These are phyloP conservation scores for Xestoiulus laeticollis DNA, from an alignment of 2,888 invertebrate species.

Conservation along the genomic window DNA sequence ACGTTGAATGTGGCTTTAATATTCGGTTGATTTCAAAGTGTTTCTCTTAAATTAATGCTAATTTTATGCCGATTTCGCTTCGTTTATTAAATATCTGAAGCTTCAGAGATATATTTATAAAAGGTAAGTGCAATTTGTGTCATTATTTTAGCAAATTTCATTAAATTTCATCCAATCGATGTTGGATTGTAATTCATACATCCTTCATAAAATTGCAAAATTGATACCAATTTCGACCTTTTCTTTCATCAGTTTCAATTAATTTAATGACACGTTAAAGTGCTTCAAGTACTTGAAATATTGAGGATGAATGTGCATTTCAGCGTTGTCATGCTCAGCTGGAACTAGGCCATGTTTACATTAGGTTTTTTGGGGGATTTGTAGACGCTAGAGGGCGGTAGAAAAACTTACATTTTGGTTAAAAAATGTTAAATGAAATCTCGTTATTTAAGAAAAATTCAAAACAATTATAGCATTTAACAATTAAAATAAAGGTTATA, in stretches of 20 bases:
- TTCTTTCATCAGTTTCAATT: not conserved
- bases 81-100: not conserved
- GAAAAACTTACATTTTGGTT: not conserved
- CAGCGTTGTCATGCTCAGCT: not conserved
- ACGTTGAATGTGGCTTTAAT: not conserved
- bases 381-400: not conserved
- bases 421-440: too few relatives aligned
- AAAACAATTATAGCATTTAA: too few relatives aligned
- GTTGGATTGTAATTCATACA: not conserved
- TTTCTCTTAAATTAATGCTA: not conserved
- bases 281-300: not conserved
- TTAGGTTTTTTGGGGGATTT: not conserved
- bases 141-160: not conserved
- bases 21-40: not conserved
- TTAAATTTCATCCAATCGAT: too few relatives aligned
- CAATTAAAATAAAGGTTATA: too few relatives aligned
- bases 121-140: not conserved
- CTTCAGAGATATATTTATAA: not conserved
- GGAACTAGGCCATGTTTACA: conserved; percentile 18
- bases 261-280: not conserved
- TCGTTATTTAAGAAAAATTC: too few relatives aligned
- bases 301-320: not conserved
- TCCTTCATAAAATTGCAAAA: not conserved
- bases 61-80: not conserved
- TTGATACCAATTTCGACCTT: not conserved